phyloP scores from a whole-genome alignment of 2,888 invertebrate genomes.

The Gisinianus flammeolus region DNA sequence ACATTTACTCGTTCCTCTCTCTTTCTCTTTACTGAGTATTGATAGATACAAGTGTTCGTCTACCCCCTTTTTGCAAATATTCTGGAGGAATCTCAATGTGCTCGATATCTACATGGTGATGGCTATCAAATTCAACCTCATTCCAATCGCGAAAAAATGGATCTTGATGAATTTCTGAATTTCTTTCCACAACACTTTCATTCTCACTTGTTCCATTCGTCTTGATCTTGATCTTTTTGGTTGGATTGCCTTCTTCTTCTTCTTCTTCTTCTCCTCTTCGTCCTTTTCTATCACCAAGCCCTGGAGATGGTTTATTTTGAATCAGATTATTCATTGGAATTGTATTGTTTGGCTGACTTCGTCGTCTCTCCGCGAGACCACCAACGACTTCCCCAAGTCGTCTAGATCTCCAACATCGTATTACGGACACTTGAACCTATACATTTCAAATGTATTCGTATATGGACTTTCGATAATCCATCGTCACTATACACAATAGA shows the following conservation, averaged over 20 bases:
- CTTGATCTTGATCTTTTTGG: background rate
- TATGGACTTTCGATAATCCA: background rate
- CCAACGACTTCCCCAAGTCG: background rate
- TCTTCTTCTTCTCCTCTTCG: background rate
- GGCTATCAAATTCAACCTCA: conserved; percentile 53
- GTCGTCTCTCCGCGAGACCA: conserved; percentile 8
- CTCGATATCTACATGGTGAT: conserved; percentile 55
- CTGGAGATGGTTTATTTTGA: too few relatives aligned
- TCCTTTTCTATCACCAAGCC: too few relatives aligned
- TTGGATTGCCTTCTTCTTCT: background rate
- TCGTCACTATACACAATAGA: background rate
- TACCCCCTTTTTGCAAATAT: conserved; percentile 34
- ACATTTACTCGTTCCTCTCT: too few relatives aligned
- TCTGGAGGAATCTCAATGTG: conserved; percentile 52
- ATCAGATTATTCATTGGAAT: background rate
- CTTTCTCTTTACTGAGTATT: too few relatives aligned
- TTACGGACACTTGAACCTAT: conserved; percentile 43
- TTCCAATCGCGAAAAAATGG: conserved; percentile 51
- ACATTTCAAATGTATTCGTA: background rate
- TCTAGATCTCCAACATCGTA: conserved; percentile 37
- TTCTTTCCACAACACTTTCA: conserved; percentile 3
- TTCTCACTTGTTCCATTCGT: background rate
- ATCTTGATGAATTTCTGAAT: conserved; percentile 31
- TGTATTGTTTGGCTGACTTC: conserved; percentile 26
- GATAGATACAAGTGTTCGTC: too few relatives aligned